Percentiles rank a stretch among this genome's conserved stretches.
Evolutionary conservation across 2,888 invertebrate genomes (phyloP).

Genomic region (Gerris lacustris): DNA sequence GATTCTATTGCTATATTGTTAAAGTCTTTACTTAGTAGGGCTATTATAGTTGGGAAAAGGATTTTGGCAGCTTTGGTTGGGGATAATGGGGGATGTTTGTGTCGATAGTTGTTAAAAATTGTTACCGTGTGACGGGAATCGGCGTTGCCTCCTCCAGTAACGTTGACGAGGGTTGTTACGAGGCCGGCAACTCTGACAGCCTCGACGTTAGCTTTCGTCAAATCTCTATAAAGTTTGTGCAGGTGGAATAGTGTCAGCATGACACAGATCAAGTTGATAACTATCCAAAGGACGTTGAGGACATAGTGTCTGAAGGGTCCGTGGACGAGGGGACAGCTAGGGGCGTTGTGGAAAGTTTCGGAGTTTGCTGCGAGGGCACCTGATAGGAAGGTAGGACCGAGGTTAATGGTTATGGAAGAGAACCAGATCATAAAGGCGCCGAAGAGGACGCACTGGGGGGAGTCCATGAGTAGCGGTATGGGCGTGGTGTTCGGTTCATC

Average conservation of each 20-base stretch:
- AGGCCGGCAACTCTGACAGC: constrained; percentile 70
- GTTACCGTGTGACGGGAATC: not conserved
- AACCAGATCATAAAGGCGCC: constrained; percentile 91
- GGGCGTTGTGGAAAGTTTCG: constrained; percentile 61
- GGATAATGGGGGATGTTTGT: too few relatives aligned
- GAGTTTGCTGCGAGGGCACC: constrained; percentile 72
- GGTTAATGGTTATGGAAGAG: constrained; percentile 77
- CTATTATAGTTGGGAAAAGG: too few relatives aligned
- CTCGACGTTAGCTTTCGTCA: constrained; percentile 72
- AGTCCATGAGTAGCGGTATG: constrained; percentile 66
- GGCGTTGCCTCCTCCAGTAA: constrained; percentile 51
- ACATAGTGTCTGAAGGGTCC: constrained; percentile 82
- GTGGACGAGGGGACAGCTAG: constrained; percentile 73
- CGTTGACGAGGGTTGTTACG: constrained; percentile 70
- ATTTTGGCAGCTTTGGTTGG: too few relatives aligned
- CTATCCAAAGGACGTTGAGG: constrained; percentile 79
- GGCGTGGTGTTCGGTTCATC: constrained; percentile 53
- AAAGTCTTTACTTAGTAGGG: too few relatives aligned
- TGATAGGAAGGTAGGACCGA: constrained; percentile 74
- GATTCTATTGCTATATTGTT: too few relatives aligned
- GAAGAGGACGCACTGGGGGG: constrained; percentile 78
- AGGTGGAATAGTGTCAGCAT: constrained; percentile 71
- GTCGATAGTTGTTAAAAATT: too few relatives aligned
- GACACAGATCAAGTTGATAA: constrained; percentile 75
- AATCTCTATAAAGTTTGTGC: constrained; percentile 61